phyloP scores from a whole-genome alignment of 2,113 vertebrate genomes.

The Nycticryphes semicollaris region DNA sequence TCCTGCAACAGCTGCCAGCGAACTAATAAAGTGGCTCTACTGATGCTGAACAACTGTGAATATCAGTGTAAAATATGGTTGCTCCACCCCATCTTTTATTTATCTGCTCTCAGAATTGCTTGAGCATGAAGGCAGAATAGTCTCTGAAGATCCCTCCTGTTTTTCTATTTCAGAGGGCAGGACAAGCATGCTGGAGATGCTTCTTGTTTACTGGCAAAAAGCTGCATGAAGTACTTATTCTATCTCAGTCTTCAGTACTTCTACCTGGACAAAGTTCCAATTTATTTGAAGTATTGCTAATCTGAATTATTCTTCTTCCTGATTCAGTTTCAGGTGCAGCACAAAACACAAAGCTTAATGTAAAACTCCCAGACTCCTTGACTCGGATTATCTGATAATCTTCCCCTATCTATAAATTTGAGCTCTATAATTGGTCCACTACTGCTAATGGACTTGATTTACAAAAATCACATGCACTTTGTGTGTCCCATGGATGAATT shows the following conservation, averaged over 20 bases:
- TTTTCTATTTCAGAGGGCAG: not conserved
- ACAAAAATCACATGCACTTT: not conserved
- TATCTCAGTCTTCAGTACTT: not conserved
- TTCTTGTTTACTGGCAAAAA: not conserved
- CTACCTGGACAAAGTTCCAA: not conserved
- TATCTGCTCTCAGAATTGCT: not conserved
- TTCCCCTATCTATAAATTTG: not conserved
- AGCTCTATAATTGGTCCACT: accelerated
- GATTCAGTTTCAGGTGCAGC: not conserved
- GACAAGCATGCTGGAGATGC: not conserved
- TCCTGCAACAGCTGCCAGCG: not conserved
- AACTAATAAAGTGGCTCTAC: not conserved
- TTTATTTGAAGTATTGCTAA: not conserved
- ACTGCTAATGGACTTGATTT: not conserved
- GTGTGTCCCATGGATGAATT: not conserved
- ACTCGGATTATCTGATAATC: not conserved
- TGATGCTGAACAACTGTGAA: conserved; percentile 29
- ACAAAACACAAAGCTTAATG: not conserved
- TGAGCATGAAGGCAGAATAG: conserved; percentile 4
- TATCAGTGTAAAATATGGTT: conserved; percentile 11
- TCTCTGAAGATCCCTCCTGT: not conserved
- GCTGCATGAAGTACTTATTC: not conserved
- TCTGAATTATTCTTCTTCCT: not conserved
- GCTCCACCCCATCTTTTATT: conserved; percentile 43
- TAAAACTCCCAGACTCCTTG: not conserved